Percentiles rank a stretch among this genome's conserved stretches.
Conservation (phyloP, 2,113 vertebrate species). For the Spilogale gracilis region DNA sequence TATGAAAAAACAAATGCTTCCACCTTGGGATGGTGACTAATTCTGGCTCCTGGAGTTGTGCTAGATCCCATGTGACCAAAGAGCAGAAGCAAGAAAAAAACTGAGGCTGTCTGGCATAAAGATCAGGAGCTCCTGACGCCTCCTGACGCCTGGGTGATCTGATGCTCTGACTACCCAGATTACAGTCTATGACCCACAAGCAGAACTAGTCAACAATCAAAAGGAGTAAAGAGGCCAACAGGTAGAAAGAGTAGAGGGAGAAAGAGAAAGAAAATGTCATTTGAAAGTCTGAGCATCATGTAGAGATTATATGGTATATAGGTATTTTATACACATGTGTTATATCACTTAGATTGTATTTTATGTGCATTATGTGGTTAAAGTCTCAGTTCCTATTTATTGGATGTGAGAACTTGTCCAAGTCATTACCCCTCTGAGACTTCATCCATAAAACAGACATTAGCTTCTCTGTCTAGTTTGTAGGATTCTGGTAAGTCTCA, state of each 20-base stretch:
- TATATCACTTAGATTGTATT: background rate
- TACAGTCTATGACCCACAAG: background rate
- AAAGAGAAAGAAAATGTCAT: background rate
- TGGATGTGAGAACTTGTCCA: background rate
- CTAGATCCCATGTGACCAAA: background rate
- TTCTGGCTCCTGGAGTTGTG: background rate
- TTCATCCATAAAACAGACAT: background rate
- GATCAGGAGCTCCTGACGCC: too few relatives aligned
- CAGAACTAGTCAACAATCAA: background rate
- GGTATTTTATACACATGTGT: background rate
- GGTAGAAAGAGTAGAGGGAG: background rate
- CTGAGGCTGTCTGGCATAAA: background rate
- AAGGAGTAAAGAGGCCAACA: background rate
- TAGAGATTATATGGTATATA: background rate
- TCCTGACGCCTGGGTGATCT: background rate
- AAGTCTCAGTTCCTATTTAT: background rate
- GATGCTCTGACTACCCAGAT: background rate
- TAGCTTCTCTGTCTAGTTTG: background rate
- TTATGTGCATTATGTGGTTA: background rate
- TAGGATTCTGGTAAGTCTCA: background rate
- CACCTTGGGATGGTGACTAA: background rate
- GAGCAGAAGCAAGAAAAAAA: background rate
- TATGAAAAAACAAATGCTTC: background rate
- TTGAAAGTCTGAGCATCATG: background rate
- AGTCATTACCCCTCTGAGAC: background rate